Evolutionary conservation across 2,797 vertebrate genomes (phyloP).

Genomic region (Microchirus variegatus): DNA sequence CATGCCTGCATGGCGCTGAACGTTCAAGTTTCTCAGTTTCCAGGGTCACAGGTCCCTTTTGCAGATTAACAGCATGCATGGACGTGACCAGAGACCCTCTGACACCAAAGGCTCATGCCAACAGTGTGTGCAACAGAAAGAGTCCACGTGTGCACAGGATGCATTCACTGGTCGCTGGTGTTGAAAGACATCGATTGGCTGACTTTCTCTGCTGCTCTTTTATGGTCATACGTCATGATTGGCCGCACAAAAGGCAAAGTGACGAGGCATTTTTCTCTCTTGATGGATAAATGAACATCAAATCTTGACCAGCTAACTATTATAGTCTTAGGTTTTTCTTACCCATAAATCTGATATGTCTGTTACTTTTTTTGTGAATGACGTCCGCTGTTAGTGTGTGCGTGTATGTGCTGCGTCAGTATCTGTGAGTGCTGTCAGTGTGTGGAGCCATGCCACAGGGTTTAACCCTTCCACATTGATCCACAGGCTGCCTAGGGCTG

Average conservation of each 20-base stretch:
- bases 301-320: slow-evolving; percentile 18
- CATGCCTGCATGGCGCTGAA: slow-evolving; percentile 62
- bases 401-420: slow-evolving; percentile 65
- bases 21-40: slow-evolving; percentile 71
- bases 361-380: slow-evolving; percentile 76
- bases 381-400: slow-evolving; percentile 56
- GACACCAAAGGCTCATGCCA: slow-evolving; percentile 29
- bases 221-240: slow-evolving; percentile 14
- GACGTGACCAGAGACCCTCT: slow-evolving; percentile 60
- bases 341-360: slow-evolving; percentile 81
- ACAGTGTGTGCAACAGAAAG: slow-evolving; percentile 22
- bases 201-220: slow-evolving; percentile 5
- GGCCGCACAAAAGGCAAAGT: slow-evolving; percentile 2
- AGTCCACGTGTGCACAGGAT: slow-evolving; percentile 16
- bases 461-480: slow-evolving; percentile 81
- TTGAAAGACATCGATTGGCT: slow-evolving; percentile 3
- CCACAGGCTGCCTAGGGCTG: slow-evolving; percentile 72
- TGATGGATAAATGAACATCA: slow-evolving; percentile 5
- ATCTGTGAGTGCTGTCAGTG: slow-evolving; percentile 62
- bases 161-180: slow-evolving; percentile 3
- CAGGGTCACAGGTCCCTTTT: slow-evolving; percentile 67
- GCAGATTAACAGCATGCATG: slow-evolving; percentile 71
- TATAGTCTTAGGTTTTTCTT: slow-evolving; percentile 25
- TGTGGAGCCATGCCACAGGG: slow-evolving; percentile 70
- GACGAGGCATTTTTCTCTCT: slow-evolving; percentile 14